Conservation (phyloP, 2,113 vertebrate genomes). For the Sapayoa aenigma region DNA sequence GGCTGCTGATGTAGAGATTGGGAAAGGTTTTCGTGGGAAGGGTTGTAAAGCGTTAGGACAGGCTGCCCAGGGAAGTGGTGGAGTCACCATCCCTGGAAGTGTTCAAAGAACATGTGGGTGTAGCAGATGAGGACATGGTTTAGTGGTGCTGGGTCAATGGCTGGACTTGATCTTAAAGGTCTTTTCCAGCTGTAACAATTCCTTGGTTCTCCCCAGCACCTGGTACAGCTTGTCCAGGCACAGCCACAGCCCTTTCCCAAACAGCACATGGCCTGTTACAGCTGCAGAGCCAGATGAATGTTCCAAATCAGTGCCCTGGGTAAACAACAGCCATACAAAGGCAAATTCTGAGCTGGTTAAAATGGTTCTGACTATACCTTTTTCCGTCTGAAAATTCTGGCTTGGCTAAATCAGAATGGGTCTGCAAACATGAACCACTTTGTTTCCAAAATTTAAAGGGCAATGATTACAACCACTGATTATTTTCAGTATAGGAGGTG, state of each 20-base stretch:
- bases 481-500: neutral
- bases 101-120: neutral
- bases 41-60: neutral
- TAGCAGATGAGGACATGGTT: neutral
- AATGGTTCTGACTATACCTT: neutral
- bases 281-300: neutral
- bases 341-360: neutral
- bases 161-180: neutral
- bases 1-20: neutral
- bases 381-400: neutral
- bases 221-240: neutral
- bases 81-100: neutral
- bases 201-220: neutral
- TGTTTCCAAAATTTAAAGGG: neutral
- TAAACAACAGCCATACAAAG: neutral
- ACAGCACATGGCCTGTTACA: accelerated
- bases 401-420: neutral
- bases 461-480: neutral
- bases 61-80: neutral
- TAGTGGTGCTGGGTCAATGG: neutral
- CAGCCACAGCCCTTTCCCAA: neutral
- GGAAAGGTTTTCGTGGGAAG: accelerated
- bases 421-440: neutral
- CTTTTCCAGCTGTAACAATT: neutral
- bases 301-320: neutral